Base-by-base conservation (phyloP, 2,797 vertebrate species). In the Podargus strigoides region DNA sequence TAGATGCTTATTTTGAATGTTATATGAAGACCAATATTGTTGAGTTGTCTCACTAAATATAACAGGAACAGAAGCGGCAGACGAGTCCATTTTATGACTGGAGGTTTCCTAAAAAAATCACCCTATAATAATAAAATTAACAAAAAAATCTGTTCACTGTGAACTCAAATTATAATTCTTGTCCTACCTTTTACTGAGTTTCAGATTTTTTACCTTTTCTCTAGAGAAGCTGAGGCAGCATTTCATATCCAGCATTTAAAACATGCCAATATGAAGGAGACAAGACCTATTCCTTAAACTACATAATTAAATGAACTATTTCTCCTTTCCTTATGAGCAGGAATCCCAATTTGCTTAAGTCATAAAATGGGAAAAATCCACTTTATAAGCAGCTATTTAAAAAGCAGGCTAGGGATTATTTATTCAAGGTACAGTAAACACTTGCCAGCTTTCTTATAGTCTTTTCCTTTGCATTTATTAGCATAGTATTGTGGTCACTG, bases 311-410 rank as follows among this genome's bases (percentile, higher is more conserved):
- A 93, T 74, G 27, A 53, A 53, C 41, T 83, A 39, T 70, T 93
- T 94, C 28, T 81, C 14, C 2, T 87, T 18, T 64, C 26, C 28
- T 37, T 91, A 60, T 44, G 44, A 41, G 28, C 22, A 87, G 46
- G 36, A 89, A 94, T 85, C 36, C 15, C 39, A 76, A 88, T 88
- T 94, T 92, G 5, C 28, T 80, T 64, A 39, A 93, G 72, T 85
- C 72, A 55, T 92, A 92, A 94, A 92, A 81, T 39, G 20, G 12
- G 26, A 16, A 93, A 87, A 78, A 87, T n/a, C 83, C 56, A 53
- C 41, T 83, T 92, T 89, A 92, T 75, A 91, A 87, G 34, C 30
- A 92, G 30, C 46, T 89, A 70, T 92, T 95, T 85, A n/a, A 79
- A 89, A 79, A 64, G 24, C 32, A 84, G 64, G 37, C 26, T 5